Evolutionary conservation across 1,140 invertebrate genomes (phyloP).

Genomic region (Plectrocnemia conspersa): DNA sequence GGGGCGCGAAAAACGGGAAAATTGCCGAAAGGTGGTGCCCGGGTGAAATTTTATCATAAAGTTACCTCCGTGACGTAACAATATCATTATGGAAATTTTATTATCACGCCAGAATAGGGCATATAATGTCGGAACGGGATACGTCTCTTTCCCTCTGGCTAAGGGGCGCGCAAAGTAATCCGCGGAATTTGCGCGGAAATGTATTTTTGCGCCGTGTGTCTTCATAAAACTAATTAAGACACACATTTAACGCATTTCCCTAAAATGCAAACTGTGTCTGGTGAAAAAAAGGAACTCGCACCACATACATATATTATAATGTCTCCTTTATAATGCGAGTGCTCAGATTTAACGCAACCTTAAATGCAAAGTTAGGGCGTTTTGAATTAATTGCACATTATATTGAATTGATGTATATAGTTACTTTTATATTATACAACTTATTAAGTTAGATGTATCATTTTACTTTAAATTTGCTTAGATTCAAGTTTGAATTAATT

Average conservation of each 20-base stretch:
- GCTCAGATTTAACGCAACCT: no score
- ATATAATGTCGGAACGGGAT: slow-evolving; percentile 17
- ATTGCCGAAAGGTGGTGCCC: background rate
- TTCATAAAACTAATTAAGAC: slow-evolving; percentile 17
- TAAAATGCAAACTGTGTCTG: slow-evolving; percentile 4
- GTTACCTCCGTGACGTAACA: slow-evolving; percentile 14
- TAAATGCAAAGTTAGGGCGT: no score
- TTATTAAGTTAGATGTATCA: no score
- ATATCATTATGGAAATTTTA: slow-evolving; percentile 24
- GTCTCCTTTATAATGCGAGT: no score
- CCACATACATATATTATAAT: no score
- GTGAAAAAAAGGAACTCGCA: no score
- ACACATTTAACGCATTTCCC: slow-evolving; percentile 6
- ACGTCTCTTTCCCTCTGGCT: slow-evolving; percentile 13
- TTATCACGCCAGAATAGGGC: slow-evolving; percentile 12
- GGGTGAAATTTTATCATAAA: slow-evolving; percentile 9
- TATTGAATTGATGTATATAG: no score
- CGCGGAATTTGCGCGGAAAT: slow-evolving; percentile 7
- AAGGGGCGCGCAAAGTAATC: slow-evolving; percentile 17
- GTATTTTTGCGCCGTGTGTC: slow-evolving; percentile 17
- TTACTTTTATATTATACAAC: no score
- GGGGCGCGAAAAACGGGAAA: background rate
- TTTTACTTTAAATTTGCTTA: no score
- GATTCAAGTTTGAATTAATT: no score
- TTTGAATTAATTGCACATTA: no score